Conservation (phyloP, 2,113 vertebrate genomes). For the Phaethornis superciliosus region DNA sequence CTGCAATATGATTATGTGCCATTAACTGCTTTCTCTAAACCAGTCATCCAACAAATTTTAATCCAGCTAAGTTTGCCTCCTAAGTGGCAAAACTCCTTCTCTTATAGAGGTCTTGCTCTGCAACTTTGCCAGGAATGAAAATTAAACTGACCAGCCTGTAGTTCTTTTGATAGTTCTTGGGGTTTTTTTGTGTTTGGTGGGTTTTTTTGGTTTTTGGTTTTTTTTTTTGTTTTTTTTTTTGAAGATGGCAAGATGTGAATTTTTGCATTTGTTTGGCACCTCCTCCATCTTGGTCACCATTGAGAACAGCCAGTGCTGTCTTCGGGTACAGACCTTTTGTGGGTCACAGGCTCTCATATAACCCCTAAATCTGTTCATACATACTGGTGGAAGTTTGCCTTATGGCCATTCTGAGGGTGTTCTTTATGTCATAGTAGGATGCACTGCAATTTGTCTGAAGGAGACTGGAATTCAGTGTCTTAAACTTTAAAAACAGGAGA, state of each 20-base stretch:
- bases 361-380: neutral
- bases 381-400: neutral
- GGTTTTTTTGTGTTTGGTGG: neutral
- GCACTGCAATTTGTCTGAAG: neutral
- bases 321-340: neutral
- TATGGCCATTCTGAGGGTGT: fast-evolving
- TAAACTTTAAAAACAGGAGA: fast-evolving
- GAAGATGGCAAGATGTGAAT: neutral
- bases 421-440: neutral
- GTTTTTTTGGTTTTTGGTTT: too few relatives aligned
- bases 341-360: neutral
- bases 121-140: neutral
- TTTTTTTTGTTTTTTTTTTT: neutral
- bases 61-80: neutral
- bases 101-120: neutral
- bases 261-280: neutral
- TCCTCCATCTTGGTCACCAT: fast-evolving
- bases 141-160: neutral
- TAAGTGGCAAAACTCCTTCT: neutral
- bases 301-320: neutral
- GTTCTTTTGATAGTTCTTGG: neutral
- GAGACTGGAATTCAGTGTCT: neutral
- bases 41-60: neutral
- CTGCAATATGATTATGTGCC: neutral
- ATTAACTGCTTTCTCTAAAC: neutral